Conservation (phyloP, 2,113 vertebrate species). For the Ammodytes dubius region DNA sequence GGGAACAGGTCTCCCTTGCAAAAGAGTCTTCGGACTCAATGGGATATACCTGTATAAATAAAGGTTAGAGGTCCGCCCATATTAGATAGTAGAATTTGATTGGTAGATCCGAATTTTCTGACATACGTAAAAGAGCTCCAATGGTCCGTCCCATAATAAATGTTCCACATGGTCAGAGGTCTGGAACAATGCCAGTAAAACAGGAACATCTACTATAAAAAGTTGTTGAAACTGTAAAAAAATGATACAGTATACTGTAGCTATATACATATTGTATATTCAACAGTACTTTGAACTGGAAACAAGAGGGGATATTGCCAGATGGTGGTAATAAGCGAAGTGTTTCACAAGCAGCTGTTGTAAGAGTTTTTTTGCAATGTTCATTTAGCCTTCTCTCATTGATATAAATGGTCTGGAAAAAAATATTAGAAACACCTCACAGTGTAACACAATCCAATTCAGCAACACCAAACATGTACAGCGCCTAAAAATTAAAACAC, state of each 20-base stretch:
- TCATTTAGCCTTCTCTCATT: neutral
- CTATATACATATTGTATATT: neutral
- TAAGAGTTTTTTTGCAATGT: neutral
- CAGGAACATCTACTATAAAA: neutral
- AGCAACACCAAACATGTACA: neutral
- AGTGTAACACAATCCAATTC: too few species aligned
- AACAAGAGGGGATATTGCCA: neutral
- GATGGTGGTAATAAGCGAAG: neutral
- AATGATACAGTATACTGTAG: too few species aligned
- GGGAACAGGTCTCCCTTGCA: too few species aligned
- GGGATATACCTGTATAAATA: too few species aligned
- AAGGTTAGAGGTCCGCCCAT: too few species aligned
- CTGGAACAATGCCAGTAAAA: neutral
- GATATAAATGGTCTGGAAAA: neutral
- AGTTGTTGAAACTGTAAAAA: neutral
- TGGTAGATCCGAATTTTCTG: too few species aligned
- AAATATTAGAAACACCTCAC: neutral
- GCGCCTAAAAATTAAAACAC: too few species aligned
- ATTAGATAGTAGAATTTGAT: too few species aligned
- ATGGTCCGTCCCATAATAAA: neutral
- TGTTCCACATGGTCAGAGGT: constrained; percentile 13
- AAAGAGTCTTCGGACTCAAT: too few species aligned
- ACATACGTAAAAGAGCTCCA: too few species aligned
- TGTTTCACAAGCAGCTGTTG: neutral
- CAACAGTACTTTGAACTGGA: neutral